These are phyloP conservation scores for Euwallacea fornicatus DNA, from an alignment of 1,140 invertebrate genomes.

Conservation along the genomic window DNA sequence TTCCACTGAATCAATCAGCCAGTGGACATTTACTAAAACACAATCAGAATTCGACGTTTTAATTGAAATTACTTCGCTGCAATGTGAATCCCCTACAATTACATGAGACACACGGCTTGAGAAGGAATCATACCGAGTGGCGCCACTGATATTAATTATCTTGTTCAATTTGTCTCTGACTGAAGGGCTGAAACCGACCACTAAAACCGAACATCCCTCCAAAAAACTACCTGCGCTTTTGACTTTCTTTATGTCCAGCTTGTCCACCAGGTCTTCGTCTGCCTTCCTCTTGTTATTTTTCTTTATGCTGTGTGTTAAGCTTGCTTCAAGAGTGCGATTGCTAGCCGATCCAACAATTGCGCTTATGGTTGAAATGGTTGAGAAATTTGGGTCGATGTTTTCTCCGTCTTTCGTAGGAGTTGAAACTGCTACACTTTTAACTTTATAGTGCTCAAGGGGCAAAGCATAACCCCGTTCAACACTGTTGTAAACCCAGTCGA, in stretches of 20 bases:
- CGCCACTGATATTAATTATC: slow-evolving; percentile 78
- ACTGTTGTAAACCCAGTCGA: slow-evolving; percentile 78
- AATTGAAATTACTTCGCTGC: slow-evolving; percentile 56
- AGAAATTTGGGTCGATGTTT: slow-evolving; percentile 48
- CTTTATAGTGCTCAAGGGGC: slow-evolving; percentile 65
- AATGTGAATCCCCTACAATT: slow-evolving; percentile 65
- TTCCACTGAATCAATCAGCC: slow-evolving; percentile 75
- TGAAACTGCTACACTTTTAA: slow-evolving; percentile 53
- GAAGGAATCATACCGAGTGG: slow-evolving; percentile 74
- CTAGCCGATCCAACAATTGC: slow-evolving; percentile 1
- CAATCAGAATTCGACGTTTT: slow-evolving; percentile 53
- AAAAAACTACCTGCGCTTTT: slow-evolving; percentile 77
- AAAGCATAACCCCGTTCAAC: slow-evolving; percentile 71
- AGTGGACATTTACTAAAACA: slow-evolving; percentile 66
- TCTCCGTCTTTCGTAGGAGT: slow-evolving; percentile 60
- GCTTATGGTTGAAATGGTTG: slow-evolving; percentile 47
- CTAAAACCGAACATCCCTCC: slow-evolving; percentile 78
- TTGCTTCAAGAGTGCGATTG: slow-evolving; percentile 32
- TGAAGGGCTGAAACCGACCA: slow-evolving; percentile 65
- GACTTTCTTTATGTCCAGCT: slow-evolving; percentile 64
- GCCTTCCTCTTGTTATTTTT: slow-evolving; percentile 17
- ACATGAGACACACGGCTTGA: slow-evolving; percentile 79
- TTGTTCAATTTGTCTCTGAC: slow-evolving; percentile 75
- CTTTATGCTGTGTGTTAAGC: not conserved
- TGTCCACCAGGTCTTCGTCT: slow-evolving; percentile 53